Percentiles rank a stretch among this genome's conserved stretches.
phyloP scores from a whole-genome alignment of 2,797 vertebrate species.

The Cryptoblepharus egeriae region DNA sequence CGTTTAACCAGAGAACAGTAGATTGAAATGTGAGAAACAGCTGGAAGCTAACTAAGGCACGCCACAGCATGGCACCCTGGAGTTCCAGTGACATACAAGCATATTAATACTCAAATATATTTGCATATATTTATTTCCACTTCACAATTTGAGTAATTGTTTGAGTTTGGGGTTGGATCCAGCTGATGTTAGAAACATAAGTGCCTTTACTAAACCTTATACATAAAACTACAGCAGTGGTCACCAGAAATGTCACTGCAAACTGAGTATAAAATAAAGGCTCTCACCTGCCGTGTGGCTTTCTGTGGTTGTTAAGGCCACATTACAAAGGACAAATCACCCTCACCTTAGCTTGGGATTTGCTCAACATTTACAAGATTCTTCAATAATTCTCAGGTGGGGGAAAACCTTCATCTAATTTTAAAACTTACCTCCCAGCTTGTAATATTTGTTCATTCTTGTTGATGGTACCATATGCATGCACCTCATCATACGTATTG shows the following conservation, averaged over 20 bases:
- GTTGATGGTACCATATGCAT: background rate
- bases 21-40: conserved; percentile 54
- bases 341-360: background rate
- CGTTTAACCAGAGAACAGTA: conserved; percentile 43
- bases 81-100: conserved; percentile 50
- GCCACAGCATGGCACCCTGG: conserved; percentile 39
- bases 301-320: conserved; percentile 54
- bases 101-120: conserved; percentile 52
- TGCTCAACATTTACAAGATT: background rate
- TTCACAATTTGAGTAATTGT: background rate
- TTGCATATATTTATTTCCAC: conserved; percentile 57
- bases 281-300: conserved; percentile 55
- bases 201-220: background rate
- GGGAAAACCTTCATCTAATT: background rate
- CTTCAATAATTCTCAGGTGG: background rate
- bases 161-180: conserved; percentile 35
- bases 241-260: conserved; percentile 60
- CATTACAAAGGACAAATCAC: background rate
- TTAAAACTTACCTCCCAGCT: background rate
- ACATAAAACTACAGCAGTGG: background rate
- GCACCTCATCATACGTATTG: background rate
- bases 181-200: background rate
- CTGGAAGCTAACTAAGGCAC: conserved; percentile 42
- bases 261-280: conserved; percentile 75
- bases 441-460: background rate